Conservation (phyloP, 2,888 invertebrate species). For the Erpobdella octoculata region DNA sequence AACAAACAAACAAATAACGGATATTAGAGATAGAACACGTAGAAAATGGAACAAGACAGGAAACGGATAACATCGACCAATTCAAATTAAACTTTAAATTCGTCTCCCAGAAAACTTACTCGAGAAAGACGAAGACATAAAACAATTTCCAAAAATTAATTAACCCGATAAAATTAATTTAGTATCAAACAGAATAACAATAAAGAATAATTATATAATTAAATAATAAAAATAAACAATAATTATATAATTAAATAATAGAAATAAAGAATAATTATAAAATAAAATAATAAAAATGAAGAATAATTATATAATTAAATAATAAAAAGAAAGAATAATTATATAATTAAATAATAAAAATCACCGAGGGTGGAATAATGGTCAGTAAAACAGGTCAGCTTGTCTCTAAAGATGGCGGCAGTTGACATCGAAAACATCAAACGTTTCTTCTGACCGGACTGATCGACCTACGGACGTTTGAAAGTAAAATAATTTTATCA, state of each 20-base stretch:
- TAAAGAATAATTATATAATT: not conserved
- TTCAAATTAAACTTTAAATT: too few species aligned
- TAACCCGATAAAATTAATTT: too few species aligned
- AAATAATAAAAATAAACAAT: not conserved
- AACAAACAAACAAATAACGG: not conserved
- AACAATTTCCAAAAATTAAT: too few species aligned
- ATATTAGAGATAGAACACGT: not conserved
- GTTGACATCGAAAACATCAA: conserved; percentile 92
- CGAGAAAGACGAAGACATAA: too few species aligned
- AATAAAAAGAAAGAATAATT: not conserved
- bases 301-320: too few species aligned
- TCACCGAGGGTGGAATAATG: conserved; percentile 84
- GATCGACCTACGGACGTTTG: conserved; percentile 70
- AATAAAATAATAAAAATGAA: conserved; percentile 35
- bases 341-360: not conserved
- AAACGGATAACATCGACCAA: too few species aligned
- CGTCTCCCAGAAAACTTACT: too few species aligned
- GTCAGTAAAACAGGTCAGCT: conserved; percentile 88
- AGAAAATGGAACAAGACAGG: too few species aligned
- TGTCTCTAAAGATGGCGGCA: conserved; percentile 92
- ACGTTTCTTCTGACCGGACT: conserved; percentile 90
- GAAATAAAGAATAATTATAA: not conserved
- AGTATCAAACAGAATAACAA: too few species aligned
- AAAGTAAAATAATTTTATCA: too few species aligned
- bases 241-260: too few species aligned